phyloP scores from a whole-genome alignment of 1,140 invertebrate species.

The Leptoteleia sp. region DNA sequence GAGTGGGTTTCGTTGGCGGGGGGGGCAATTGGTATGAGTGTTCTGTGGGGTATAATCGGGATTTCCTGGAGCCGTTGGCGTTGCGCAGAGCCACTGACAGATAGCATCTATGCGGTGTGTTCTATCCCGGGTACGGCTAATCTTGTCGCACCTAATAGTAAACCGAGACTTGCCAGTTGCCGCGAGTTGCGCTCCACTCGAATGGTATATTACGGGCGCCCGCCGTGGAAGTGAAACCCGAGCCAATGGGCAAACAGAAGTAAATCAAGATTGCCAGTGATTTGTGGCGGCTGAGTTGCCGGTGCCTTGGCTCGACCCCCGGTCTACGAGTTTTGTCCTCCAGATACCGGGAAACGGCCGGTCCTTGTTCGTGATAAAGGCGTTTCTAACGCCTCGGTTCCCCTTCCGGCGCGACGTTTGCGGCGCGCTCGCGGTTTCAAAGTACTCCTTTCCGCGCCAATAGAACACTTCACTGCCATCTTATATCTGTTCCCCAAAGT shows the following conservation, averaged over 20 bases:
- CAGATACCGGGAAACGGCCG: slow-evolving; percentile 71
- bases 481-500: slow-evolving; percentile 58
- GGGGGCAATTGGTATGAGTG: slow-evolving; percentile 26
- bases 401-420: slow-evolving; percentile 59
- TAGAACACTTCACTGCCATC: slow-evolving; percentile 54
- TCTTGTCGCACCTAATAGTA: slow-evolving; percentile 74
- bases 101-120: slow-evolving; percentile 64
- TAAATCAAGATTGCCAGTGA: slow-evolving; percentile 79
- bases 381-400: slow-evolving; percentile 65
- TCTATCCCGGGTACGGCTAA: slow-evolving; percentile 64
- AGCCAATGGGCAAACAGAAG: slow-evolving; percentile 77
- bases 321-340: slow-evolving; percentile 69
- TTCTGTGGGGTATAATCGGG: slow-evolving; percentile 64
- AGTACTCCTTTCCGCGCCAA: slow-evolving; percentile 45
- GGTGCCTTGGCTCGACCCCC: slow-evolving; percentile 65
- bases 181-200: slow-evolving; percentile 57
- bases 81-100: slow-evolving; percentile 45
- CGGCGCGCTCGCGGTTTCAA: slow-evolving; percentile 35
- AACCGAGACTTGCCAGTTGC: slow-evolving; percentile 70
- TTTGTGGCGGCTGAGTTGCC: slow-evolving; percentile 72
- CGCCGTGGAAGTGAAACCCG: slow-evolving; percentile 72
- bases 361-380: slow-evolving; percentile 72
- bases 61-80: slow-evolving; percentile 62
- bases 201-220: slow-evolving; percentile 72
- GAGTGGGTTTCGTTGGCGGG: slow-evolving; percentile 32